Conservation (phyloP, 2,797 vertebrate species). For the Esox lucius region DNA sequence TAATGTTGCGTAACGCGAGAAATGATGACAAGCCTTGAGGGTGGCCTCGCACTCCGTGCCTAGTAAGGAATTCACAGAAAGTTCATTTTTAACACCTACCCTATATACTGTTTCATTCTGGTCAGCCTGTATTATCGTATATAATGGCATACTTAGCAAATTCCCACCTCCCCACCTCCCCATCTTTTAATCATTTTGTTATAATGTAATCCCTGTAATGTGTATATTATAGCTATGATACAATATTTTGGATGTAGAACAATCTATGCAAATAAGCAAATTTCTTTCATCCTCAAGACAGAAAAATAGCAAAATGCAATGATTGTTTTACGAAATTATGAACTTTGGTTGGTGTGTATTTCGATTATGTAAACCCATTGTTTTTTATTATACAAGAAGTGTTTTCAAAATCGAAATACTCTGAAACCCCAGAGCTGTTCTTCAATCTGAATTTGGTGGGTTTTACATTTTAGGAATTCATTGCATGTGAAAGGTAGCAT, state of each 20-base stretch:
- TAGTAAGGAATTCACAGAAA: background rate
- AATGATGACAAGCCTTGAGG: background rate
- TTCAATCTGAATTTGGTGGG: too few species aligned
- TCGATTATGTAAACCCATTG: too few species aligned
- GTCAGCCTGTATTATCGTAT: background rate
- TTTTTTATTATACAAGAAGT: too few species aligned
- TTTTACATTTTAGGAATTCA: too few species aligned
- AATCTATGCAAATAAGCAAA: background rate
- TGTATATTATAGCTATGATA: background rate
- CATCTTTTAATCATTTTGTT: background rate
- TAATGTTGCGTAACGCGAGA: constrained; percentile 10
- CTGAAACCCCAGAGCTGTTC: too few species aligned
- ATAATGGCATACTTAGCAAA: background rate
- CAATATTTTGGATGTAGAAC: background rate
- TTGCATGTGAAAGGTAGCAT: too few species aligned
- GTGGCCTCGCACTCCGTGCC: background rate
- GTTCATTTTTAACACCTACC: background rate
- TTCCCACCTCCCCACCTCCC: background rate
- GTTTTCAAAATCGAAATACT: too few species aligned
- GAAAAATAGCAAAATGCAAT: too few species aligned
- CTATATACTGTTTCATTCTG: background rate
- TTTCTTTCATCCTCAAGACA: background rate
- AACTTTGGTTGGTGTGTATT: too few species aligned
- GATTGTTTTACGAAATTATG: too few species aligned
- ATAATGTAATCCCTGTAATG: background rate